phyloP scores from a whole-genome alignment of 2,888 invertebrate species.

The Platycheirus albimanus region DNA sequence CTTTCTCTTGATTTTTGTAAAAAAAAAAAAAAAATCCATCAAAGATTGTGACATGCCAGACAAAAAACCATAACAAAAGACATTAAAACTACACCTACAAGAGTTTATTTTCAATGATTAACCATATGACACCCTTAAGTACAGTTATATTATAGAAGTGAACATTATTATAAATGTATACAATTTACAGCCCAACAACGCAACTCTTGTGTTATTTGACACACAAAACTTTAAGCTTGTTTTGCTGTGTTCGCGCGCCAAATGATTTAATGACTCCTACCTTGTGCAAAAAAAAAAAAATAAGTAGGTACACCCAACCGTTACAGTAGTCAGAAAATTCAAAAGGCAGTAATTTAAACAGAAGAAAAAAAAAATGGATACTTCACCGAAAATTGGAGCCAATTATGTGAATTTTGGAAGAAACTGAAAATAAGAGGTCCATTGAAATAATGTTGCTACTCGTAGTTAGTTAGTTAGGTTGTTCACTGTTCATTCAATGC shows the following conservation, averaged over 20 bases:
- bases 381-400: constrained; percentile 26
- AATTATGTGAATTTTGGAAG: constrained; percentile 27
- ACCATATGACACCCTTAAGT: constrained; percentile 61
- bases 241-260: constrained; percentile 27
- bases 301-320: constrained; percentile 2
- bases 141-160: constrained; percentile 29
- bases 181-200: constrained; percentile 9
- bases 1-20: constrained; percentile 18
- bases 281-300: constrained; percentile 8
- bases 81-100: constrained; percentile 47
- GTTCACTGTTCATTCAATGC: constrained; percentile 4
- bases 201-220: not conserved
- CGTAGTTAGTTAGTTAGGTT: not conserved
- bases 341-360: constrained; percentile 15
- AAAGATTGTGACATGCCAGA: constrained; percentile 32
- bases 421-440: not conserved
- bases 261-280: constrained; percentile 33
- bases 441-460: not conserved
- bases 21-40: constrained; percentile 53
- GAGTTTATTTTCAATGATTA: constrained; percentile 35
- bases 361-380: constrained; percentile 24
- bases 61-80: constrained; percentile 29
- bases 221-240: constrained; percentile 4
- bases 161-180: constrained; percentile 7
- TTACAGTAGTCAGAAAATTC: not conserved